These are phyloP conservation scores for Montipora capricornis DNA, from an alignment of 64 coral and sea anemone genomes.

Conservation along the genomic window DNA sequence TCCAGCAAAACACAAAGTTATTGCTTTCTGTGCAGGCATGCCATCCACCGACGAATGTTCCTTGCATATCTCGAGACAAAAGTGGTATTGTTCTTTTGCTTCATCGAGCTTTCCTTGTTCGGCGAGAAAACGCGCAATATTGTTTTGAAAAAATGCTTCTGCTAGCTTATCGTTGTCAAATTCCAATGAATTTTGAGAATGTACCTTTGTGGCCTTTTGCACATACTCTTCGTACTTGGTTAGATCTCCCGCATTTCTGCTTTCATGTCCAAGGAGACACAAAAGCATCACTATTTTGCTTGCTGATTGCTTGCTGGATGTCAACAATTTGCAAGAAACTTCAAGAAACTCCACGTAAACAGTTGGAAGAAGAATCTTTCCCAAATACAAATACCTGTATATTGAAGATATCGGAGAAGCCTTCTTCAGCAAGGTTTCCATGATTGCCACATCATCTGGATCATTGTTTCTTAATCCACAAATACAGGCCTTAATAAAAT, in stretches of 20 bases:
- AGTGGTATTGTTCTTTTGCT: neutral
- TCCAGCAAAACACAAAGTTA: constrained; percentile 14
- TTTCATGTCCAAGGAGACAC: constrained; percentile 48
- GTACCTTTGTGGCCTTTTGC: neutral
- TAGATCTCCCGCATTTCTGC: constrained; percentile 22
- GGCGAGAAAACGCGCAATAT: constrained; percentile 26
- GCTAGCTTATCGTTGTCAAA: constrained; percentile 32
- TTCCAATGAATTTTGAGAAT: neutral
- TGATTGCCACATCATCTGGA: neutral
- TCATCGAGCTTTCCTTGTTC: neutral
- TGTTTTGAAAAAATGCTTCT: constrained; percentile 28
- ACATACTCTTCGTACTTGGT: constrained; percentile 24
- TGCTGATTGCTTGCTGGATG: neutral
- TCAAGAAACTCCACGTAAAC: constrained; percentile 13
- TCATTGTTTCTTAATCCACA: neutral
- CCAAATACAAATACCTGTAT: constrained; percentile 12
- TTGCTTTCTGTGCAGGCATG: constrained; percentile 4
- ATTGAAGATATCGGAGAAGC: constrained; percentile 10
- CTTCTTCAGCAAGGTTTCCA: neutral
- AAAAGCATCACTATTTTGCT: constrained; percentile 8
- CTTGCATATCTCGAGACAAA: neutral
- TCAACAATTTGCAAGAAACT: neutral
- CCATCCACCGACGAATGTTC: neutral
- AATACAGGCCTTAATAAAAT: constrained; percentile 24
- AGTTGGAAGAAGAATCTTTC: constrained; percentile 44